A percentile compares a stretch with the other conserved stretches of the same genome.
phyloP scores from a whole-genome alignment of 1,140 invertebrate genomes.

The Neodiprion pinetum region DNA sequence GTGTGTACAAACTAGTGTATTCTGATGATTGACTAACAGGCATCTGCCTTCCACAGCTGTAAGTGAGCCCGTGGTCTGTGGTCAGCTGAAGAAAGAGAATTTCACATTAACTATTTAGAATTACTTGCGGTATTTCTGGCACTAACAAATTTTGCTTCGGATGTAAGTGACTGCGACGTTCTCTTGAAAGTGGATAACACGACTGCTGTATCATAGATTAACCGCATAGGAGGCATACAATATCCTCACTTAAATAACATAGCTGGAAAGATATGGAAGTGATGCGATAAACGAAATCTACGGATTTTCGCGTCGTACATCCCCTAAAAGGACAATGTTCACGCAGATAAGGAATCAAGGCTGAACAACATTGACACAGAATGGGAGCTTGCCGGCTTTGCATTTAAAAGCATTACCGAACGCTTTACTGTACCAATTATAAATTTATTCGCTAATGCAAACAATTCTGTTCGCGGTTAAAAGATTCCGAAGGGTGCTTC shows the following conservation, averaged over 20 bases:
- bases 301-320: constrained; percentile 36
- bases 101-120: not conserved
- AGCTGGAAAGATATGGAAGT: constrained; percentile 32
- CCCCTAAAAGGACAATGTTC: constrained; percentile 27
- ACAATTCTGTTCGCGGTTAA: constrained; percentile 34
- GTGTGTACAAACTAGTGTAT: no score
- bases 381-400: constrained; percentile 6
- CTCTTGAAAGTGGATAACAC: no score
- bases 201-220: constrained; percentile 27
- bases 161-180: no score
- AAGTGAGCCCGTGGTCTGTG: not conserved
- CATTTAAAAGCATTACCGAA: constrained; percentile 24
- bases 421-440: constrained; percentile 31
- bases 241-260: constrained; percentile 29
- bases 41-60: no score
- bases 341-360: constrained; percentile 35
- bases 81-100: not conserved
- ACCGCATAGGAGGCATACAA: constrained; percentile 34
- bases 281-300: constrained; percentile 31
- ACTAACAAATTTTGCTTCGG: no score
- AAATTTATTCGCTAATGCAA: constrained; percentile 37
- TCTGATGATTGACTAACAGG: no score
- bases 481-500: constrained; percentile 28
- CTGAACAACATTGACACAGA: constrained; percentile 16
- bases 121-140: not conserved